Base-by-base conservation (phyloP, 2,888 invertebrate species). In the Xanthia icteritia region DNA sequence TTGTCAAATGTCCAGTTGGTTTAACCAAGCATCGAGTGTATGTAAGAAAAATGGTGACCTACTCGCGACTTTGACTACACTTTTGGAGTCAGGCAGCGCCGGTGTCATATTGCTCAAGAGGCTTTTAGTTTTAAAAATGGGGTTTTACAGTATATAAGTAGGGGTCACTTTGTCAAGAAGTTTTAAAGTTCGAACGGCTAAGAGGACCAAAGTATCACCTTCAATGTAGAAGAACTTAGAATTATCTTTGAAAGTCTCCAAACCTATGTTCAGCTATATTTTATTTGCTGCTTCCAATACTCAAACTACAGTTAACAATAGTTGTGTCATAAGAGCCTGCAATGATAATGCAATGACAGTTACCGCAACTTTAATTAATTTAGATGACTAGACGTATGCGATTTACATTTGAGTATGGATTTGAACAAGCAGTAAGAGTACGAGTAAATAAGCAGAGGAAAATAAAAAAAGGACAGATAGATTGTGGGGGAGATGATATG, bases 1-100 rank as follows among this genome's bases (percentile, higher is more conserved):
- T 91, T 90, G 85, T 83, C 54, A 27, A 83, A 83, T 81, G 48
- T 71, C 54, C 70, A 80, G 79, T 84, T 83, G 65, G 70, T 83
- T 76, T 87, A 84, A 86, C 79, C 73, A 66, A 71, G 42, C 61
- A 65, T 71, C 45, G 23, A 45, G 51, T 67, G 27, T 20, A 51
- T 60, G 42, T 54, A 67, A 31, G 72, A 31, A 65, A 54, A 67
- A 74, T 51, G 64, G 42, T 83, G 79, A 84, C 86, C 74, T 78
- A 83, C 42, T 82, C 54, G 13, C 8, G 45, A 54, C 70, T 64
- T 71, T 64, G 56, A 13, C 31, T 20, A 31, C 61, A 61, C 8
- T 60, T 60, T 31, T 60, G 8, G 31, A 31, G 17, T 60, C 20
- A 60, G 20, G 20, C 20, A 1, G 27, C 17, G 27, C 60, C 31